These are phyloP conservation scores for Coranthus polyacanthus DNA, from an alignment of 2,797 vertebrate genomes.

Conservation along the genomic window DNA sequence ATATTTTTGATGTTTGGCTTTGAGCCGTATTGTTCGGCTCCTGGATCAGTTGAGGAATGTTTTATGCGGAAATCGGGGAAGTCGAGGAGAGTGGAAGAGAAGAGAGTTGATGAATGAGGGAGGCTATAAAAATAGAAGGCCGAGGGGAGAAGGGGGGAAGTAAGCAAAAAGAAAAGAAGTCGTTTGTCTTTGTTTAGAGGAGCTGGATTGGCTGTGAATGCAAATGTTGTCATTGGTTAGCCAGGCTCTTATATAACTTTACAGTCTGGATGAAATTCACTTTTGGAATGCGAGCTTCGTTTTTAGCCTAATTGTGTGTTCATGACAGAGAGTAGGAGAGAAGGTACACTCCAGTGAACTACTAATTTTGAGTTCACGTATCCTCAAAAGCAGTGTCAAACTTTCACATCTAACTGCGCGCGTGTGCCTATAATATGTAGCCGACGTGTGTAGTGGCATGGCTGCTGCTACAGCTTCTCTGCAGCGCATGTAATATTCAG, in stretches of 20 bases:
- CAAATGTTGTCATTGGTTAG: slow-evolving; percentile 52
- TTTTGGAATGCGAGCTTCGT: slow-evolving; percentile 8
- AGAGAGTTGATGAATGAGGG: slow-evolving; percentile 66
- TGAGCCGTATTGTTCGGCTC: slow-evolving; percentile 58
- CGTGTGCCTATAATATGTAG: background rate
- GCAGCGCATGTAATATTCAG: slow-evolving; percentile 59
- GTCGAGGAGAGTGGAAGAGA: slow-evolving; percentile 32
- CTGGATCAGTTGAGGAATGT: slow-evolving; percentile 48
- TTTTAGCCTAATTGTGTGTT: slow-evolving; percentile 11
- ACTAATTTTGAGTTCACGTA: slow-evolving; percentile 20
- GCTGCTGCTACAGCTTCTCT: slow-evolving; percentile 20
- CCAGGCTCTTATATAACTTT: slow-evolving; percentile 26
- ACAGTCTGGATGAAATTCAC: slow-evolving; percentile 25
- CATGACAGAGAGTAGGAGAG: background rate
- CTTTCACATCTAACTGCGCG: slow-evolving; percentile 3
- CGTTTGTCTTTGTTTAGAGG: slow-evolving; percentile 60
- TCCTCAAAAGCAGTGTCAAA: slow-evolving; percentile 1
- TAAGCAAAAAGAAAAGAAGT: slow-evolving; percentile 59
- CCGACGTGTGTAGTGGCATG: background rate
- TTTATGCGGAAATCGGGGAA: slow-evolving; percentile 35
- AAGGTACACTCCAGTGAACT: slow-evolving; percentile 11
- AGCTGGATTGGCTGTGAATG: slow-evolving; percentile 50
- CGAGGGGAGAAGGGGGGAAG: slow-evolving; percentile 33
- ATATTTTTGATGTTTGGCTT: slow-evolving; percentile 56
- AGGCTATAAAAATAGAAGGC: slow-evolving; percentile 69